Evolutionary conservation across 1,140 invertebrate genomes (phyloP).

Genomic region (Helicoverpa zea): DNA sequence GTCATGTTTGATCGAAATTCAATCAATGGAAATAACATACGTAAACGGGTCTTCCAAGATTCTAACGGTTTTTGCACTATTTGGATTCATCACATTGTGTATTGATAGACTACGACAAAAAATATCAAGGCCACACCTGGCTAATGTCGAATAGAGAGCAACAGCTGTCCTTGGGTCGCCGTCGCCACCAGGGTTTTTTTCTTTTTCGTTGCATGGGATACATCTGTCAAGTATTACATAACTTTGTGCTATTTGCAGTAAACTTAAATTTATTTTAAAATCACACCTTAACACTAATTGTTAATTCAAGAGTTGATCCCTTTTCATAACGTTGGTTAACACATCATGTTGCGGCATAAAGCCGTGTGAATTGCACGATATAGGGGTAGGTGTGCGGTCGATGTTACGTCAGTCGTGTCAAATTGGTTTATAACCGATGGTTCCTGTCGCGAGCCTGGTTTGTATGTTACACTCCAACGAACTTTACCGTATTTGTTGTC

Average conservation of each 20-base stretch:
- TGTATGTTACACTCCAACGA: slow-evolving; percentile 49
- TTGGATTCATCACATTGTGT: neutral
- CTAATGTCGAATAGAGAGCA: slow-evolving; percentile 43
- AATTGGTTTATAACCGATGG: slow-evolving; percentile 57
- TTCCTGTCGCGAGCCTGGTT: slow-evolving; percentile 38
- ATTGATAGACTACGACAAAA: slow-evolving; percentile 4
- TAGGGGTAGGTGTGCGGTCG: slow-evolving; percentile 39
- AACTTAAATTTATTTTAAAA: slow-evolving; percentile 5
- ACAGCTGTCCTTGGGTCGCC: slow-evolving; percentile 56
- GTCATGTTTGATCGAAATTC: slow-evolving; percentile 42
- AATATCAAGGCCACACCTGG: slow-evolving; percentile 54
- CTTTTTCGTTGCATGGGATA: neutral
- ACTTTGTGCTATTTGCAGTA: neutral
- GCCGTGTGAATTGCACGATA: slow-evolving; percentile 21
- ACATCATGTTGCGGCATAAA: slow-evolving; percentile 20
- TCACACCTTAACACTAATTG: neutral
- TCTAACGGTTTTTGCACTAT: slow-evolving; percentile 23
- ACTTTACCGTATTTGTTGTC: slow-evolving; percentile 54
- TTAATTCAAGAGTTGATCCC: neutral
- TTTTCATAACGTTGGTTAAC: slow-evolving; percentile 4
- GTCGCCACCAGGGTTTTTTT: slow-evolving; percentile 22
- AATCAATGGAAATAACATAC: slow-evolving; percentile 10
- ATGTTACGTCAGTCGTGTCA: slow-evolving; percentile 53
- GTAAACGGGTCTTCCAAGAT: neutral
- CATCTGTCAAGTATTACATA: slow-evolving; percentile 15